Evolutionary conservation across 2,888 invertebrate genomes (phyloP), one percentile per base, ranked within the genome.

Genomic region (Eubasilissa splendida): DNA sequence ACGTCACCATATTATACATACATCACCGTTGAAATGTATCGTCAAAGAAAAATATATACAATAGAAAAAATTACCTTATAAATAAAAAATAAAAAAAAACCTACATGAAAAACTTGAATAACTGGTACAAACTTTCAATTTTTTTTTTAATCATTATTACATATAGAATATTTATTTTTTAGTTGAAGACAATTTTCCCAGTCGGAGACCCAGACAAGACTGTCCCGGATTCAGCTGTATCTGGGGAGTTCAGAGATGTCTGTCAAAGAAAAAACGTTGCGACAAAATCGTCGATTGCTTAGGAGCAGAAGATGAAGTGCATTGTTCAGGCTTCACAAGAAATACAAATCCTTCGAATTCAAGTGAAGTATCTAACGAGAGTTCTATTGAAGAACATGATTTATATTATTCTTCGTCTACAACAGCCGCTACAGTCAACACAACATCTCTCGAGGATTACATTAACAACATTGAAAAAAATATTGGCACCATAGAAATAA

Each of bases 151-250:
- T 42, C 42, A 42, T 42, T 42, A 42, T 42, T 42, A 1, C 42
- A 42, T 42, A 42, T 42, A 5, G 42, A 42, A 5, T n/a, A 33
- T 79, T 56, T 66, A 22, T 68, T 79, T 86, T 89, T 76, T 85
- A 93, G 93, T 88, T 75, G 89, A 90, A 66, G 88, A 88, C 79
- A 86, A 86, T 71, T 86, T 91, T 33, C 91, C 92, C 54, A 85
- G 86, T 12, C 52, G n/a, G 4, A 65, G 87, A 84, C 94, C 95
- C 0, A 87, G 91, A 80, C 89, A 90, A 84, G 88, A 89, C 76
- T 96, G 96, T 87, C 95, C 95, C 0, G 96, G 96, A 0, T 94
- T 93, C 85, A 90, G 90, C 80, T 96, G 96, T 86, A 88, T 91
- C 82, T 91, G 91, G 85, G 93, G 93, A 63, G 90, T 93, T 56